Percentiles rank a stretch among this genome's conserved stretches.
phyloP scores from a whole-genome alignment of 2,888 invertebrate species.

The Megaustenia siamemsis region DNA sequence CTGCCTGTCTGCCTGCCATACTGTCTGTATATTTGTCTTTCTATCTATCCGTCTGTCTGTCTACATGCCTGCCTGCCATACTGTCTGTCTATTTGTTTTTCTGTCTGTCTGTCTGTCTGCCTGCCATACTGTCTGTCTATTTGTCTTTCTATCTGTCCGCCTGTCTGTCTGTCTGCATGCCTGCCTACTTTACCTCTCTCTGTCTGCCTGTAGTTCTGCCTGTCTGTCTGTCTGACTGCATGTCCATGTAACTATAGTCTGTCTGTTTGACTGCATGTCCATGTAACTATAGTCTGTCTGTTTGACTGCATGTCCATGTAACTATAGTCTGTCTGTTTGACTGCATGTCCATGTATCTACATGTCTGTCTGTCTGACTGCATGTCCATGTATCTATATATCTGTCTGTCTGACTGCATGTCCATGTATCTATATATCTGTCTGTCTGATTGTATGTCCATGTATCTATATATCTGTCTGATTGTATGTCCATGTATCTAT shows the following conservation, averaged over 20 bases:
- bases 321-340: neutral
- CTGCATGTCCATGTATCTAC: neutral
- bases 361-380: neutral
- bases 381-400: neutral
- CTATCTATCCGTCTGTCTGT: neutral
- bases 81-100: neutral
- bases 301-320: neutral
- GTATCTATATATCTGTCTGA: too few species aligned
- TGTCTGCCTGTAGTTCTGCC: neutral
- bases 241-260: too few species aligned
- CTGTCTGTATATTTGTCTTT: neutral
- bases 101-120: neutral
- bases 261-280: too few species aligned
- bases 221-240: neutral
- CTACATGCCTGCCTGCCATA: neutral
- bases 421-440: too few species aligned
- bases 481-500: too few species aligned
- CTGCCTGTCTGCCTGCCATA: too few species aligned
- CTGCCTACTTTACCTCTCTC: neutral
- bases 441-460: too few species aligned
- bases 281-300: too few species aligned
- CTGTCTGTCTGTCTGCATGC: neutral
- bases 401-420: slow-evolving; percentile 1
- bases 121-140: neutral
- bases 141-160: neutral